Evolutionary conservation across 2,113 vertebrate genomes (phyloP).

Genomic region (Arvicanthis niloticus): DNA sequence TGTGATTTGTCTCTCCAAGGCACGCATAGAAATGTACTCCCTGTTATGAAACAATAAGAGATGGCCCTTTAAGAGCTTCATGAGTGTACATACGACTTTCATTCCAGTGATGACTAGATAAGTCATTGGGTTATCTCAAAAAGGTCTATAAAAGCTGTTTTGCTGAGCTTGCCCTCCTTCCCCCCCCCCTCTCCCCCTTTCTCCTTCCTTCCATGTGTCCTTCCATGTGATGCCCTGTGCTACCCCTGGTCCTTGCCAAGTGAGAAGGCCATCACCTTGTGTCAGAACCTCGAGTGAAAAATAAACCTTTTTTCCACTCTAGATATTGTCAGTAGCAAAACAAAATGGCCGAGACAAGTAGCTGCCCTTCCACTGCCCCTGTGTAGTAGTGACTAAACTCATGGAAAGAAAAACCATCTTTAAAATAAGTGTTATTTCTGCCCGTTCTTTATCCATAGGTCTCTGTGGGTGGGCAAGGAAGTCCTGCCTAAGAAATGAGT

Average conservation of each 20-base stretch:
- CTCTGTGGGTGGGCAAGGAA: background rate
- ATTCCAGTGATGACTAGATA: background rate
- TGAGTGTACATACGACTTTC: background rate
- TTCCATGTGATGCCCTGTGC: background rate
- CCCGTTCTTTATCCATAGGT: background rate
- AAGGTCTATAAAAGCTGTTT: background rate
- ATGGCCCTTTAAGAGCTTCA: background rate
- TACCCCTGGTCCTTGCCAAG: background rate
- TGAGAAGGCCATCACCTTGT: background rate
- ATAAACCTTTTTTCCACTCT: background rate
- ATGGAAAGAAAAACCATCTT: background rate
- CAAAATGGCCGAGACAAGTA: background rate
- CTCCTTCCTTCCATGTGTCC: no score
- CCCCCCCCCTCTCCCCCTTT: background rate
- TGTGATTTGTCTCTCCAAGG: background rate
- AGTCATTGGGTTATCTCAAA: background rate
- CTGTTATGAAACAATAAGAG: background rate
- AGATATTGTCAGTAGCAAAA: background rate
- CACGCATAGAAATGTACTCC: background rate
- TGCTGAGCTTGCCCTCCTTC: background rate
- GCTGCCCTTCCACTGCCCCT: fast-evolving
- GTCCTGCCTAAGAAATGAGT: background rate
- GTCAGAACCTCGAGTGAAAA: background rate
- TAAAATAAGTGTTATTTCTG: background rate
- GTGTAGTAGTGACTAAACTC: background rate